Base-by-base conservation (phyloP, 1,140 invertebrate genomes). In the Oryctes rhinoceros region DNA sequence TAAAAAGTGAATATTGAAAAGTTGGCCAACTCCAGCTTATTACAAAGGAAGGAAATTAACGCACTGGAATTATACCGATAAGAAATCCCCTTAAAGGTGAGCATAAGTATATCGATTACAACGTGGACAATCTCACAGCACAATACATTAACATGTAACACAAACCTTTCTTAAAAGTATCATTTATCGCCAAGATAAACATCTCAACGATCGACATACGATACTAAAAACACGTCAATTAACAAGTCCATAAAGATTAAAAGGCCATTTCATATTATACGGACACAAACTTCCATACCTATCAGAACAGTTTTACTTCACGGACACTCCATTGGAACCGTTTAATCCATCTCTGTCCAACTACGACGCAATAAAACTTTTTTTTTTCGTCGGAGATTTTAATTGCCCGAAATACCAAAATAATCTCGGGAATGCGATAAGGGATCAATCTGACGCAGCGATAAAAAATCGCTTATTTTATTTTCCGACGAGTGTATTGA, bases 171-270 rank as follows among this genome's bases (percentile, higher is more conserved):
- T 59, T 59, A 18, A 59, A 18, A 59, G 53, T 59, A 59, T 59
- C 53, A 18, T 18, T 59, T 59, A 59, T 59, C 13, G 5, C 0
- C 13, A 6, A 6, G 53, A 59, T 59, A 59, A 59, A 59, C 15
- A 59, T 59, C 53, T 59, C 15, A 59, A 18, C 18, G 10, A 59
- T 59, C 53, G 53, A 59, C 18, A 59, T 59, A 59, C 53, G 53
- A 59, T 59, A 59, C 53, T n/a, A 59, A 59, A n/a, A 59, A 59
- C 53, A 59, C 65, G 24, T 15, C 20, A 71, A 71, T 71, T 71
- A 71, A 71, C 65, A 71, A 30, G 65, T 71, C 65, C 65, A 71
- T 71, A 71, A 71, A 71, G 65, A 71, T 71, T 71, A 71, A 71
- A 71, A 37, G 35, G 35, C 20, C 20, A 71, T 71, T 71, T 35